A percentile compares a stretch with the other conserved stretches of the same genome.
Evolutionary conservation across 2,888 invertebrate species (phyloP).

Genomic region (Homarus gammarus): DNA sequence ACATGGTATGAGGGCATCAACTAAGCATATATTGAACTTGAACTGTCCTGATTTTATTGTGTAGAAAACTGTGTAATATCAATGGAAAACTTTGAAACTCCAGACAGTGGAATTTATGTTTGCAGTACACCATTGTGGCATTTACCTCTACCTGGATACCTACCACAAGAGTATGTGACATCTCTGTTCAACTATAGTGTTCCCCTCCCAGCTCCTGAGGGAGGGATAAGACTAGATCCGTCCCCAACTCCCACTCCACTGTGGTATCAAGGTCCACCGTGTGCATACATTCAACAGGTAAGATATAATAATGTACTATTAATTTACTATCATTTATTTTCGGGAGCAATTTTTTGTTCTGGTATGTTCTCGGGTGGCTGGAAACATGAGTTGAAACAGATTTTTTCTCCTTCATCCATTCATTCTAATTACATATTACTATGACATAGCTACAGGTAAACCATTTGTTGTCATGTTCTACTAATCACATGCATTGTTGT

Average conservation of each 20-base stretch:
- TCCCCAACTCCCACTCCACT: conserved; percentile 77
- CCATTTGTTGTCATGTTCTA: too few species aligned
- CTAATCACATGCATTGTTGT: too few species aligned
- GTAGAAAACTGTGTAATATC: not conserved
- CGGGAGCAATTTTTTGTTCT: too few species aligned
- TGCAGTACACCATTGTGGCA: conserved; percentile 90
- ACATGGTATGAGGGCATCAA: too few species aligned
- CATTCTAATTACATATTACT: too few species aligned
- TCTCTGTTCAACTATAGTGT: conserved; percentile 77
- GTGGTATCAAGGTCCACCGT: conserved; percentile 81
- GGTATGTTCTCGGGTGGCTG: too few species aligned
- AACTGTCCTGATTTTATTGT: too few species aligned
- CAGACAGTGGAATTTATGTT: not conserved
- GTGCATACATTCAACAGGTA: conserved; percentile 81
- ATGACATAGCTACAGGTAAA: too few species aligned
- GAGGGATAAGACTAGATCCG: conserved; percentile 72
- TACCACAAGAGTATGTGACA: conserved; percentile 84
- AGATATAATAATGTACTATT: not conserved
- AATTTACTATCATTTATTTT: too few species aligned
- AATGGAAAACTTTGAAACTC: not conserved
- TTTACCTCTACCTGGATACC: conserved; percentile 93
- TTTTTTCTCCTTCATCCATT: too few species aligned
- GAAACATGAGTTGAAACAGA: too few species aligned
- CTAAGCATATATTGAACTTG: too few species aligned
- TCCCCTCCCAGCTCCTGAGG: conserved; percentile 70